Evolutionary conservation across 2,888 invertebrate genomes (phyloP).

Genomic region (Cynaeus angustus): DNA sequence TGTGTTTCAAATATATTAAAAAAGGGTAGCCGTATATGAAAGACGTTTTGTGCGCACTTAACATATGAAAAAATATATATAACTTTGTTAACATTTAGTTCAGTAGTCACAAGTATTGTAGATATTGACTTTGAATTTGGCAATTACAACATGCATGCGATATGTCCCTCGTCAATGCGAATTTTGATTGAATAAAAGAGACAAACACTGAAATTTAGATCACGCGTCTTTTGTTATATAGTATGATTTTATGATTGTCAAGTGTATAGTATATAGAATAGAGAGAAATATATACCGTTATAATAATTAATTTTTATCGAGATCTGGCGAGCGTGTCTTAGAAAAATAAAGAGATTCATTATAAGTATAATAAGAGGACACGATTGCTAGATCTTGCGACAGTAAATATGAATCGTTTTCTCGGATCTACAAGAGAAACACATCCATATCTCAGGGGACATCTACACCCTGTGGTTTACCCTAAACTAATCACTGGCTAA

Average conservation of each 20-base stretch:
- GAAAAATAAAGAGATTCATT: slow-evolving; percentile 50
- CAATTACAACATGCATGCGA: slow-evolving; percentile 71
- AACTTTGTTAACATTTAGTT: slow-evolving; percentile 73
- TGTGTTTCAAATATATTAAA: neutral
- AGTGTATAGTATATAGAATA: slow-evolving; percentile 67
- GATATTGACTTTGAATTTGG: slow-evolving; percentile 82
- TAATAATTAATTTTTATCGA: slow-evolving; percentile 41
- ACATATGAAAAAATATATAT: slow-evolving; percentile 67
- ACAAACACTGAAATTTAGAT: slow-evolving; percentile 57
- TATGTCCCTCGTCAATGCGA: slow-evolving; percentile 63
- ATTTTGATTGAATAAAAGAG: slow-evolving; percentile 56
- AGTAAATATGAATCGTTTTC: slow-evolving; percentile 57
- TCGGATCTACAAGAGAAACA: slow-evolving; percentile 54
- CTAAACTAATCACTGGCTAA: slow-evolving; percentile 70
- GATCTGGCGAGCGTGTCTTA: slow-evolving; percentile 50
- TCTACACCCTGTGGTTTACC: slow-evolving; percentile 72
- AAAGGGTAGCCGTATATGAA: slow-evolving; percentile 52
- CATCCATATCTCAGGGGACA: slow-evolving; percentile 69
- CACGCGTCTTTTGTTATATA: slow-evolving; percentile 61
- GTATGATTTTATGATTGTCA: slow-evolving; percentile 70
- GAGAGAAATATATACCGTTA: slow-evolving; percentile 64
- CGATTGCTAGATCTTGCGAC: slow-evolving; percentile 56
- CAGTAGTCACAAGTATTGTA: slow-evolving; percentile 70
- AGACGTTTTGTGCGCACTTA: slow-evolving; percentile 67
- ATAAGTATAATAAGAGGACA: slow-evolving; percentile 50